phyloP scores from a whole-genome alignment of 1,140 invertebrate species.

The Formica selysi region DNA sequence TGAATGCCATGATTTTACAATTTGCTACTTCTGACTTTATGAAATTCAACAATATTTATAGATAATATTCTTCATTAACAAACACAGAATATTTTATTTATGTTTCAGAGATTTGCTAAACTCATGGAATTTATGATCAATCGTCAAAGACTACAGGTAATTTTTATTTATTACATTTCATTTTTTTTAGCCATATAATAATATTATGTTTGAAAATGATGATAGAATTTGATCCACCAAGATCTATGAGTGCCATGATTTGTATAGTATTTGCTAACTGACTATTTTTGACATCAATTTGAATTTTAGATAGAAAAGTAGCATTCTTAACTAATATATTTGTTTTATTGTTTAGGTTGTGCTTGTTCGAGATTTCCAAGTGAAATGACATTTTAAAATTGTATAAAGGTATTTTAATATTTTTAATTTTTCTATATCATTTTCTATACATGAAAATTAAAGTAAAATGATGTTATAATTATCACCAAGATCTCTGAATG shows the following conservation, averaged over 20 bases:
- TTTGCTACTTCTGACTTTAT: no score
- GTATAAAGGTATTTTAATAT: constrained; percentile 13
- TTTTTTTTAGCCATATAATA: no score
- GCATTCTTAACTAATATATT: not conserved
- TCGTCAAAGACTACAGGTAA: no score
- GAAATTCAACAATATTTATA: no score
- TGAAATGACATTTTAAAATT: not conserved
- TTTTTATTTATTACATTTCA: no score
- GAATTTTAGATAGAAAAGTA: not conserved
- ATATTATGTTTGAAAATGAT: no score
- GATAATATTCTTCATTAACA: no score
- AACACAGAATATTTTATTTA: no score
- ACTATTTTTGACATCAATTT: not conserved
- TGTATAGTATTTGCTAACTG: constrained; percentile 18
- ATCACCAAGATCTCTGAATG: constrained; percentile 12
- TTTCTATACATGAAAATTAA: not conserved
- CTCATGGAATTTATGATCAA: no score
- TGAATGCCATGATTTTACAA: no score
- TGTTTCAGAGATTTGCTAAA: no score
- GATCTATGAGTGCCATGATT: constrained; percentile 42
- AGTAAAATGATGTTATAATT: not conserved
- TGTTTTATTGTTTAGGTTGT: not conserved
- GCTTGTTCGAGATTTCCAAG: not conserved
- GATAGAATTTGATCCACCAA: not conserved
- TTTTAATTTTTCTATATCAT: not conserved